Conservation (phyloP, 2,113 vertebrate genomes). For the Orientallactaga bullata region DNA sequence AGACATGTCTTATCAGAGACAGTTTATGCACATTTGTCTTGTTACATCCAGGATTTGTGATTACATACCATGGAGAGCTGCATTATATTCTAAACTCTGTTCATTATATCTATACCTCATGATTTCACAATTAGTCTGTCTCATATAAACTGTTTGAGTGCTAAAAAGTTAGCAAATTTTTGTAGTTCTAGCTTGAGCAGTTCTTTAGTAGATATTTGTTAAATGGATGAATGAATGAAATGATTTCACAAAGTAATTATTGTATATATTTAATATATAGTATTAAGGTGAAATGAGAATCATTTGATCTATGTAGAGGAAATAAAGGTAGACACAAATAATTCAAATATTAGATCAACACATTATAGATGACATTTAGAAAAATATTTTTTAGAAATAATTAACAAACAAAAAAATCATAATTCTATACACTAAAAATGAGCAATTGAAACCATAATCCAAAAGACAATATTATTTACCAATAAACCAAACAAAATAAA, state of each 20-base stretch:
- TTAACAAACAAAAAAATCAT: not conserved
- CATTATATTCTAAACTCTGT: slow-evolving; percentile 10
- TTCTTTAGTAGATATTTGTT: slow-evolving; percentile 16
- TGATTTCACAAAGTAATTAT: slow-evolving; percentile 15
- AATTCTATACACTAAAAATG: not conserved
- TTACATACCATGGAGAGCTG: not conserved
- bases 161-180: not conserved
- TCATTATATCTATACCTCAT: not conserved
- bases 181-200: not conserved
- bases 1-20: not conserved
- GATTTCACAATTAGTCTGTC: not conserved
- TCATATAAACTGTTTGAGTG: not conserved
- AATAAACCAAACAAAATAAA: slow-evolving; percentile 29
- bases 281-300: slow-evolving; percentile 19
- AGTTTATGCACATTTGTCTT: not conserved
- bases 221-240: slow-evolving; percentile 26
- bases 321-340: not conserved
- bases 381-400: slow-evolving; percentile 6
- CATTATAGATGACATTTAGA: not conserved
- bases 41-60: not conserved
- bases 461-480: not conserved
- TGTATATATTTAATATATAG: not conserved
- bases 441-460: not conserved
- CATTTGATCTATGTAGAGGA: not conserved
- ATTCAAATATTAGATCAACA: slow-evolving; percentile 21